Conservation (phyloP, 2,797 vertebrate species). For the Xenentodon cancila region DNA sequence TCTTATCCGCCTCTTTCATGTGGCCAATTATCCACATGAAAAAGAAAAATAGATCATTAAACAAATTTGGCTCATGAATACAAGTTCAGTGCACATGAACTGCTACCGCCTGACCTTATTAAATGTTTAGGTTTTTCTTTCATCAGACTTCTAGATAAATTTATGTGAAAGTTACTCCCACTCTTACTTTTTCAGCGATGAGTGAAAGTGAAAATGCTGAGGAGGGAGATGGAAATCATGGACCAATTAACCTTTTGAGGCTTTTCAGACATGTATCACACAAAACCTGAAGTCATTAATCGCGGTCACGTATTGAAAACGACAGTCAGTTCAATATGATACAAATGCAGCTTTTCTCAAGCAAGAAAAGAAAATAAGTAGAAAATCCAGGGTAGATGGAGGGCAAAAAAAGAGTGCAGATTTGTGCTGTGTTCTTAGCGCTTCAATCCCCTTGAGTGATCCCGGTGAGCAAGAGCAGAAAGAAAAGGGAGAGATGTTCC, state of each 20-base stretch:
- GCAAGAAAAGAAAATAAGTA: constrained; percentile 11
- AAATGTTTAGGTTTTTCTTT: constrained; percentile 46
- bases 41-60: constrained; percentile 48
- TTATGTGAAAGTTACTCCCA: constrained; percentile 16
- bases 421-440: constrained; percentile 61
- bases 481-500: constrained; percentile 50
- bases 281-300: constrained; percentile 31
- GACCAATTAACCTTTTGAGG: constrained; percentile 45
- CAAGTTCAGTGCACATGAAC: constrained; percentile 34
- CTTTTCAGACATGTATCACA: constrained; percentile 42
- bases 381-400: constrained; percentile 32
- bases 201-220: constrained; percentile 19
- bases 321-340: constrained; percentile 10
- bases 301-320: constrained; percentile 20
- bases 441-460: constrained; percentile 64
- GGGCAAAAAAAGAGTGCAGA: constrained; percentile 43
- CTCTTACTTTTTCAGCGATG: neutral
- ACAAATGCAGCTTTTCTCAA: constrained; percentile 26
- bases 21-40: constrained; percentile 62
- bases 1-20: constrained; percentile 54
- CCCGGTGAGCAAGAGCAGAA: constrained; percentile 48
- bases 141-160: constrained; percentile 47
- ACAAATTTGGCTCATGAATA: constrained; percentile 55
- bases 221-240: constrained; percentile 8
- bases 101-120: constrained; percentile 36